Conservation (phyloP, 2,888 invertebrate species). For the Drosophila formosana region DNA sequence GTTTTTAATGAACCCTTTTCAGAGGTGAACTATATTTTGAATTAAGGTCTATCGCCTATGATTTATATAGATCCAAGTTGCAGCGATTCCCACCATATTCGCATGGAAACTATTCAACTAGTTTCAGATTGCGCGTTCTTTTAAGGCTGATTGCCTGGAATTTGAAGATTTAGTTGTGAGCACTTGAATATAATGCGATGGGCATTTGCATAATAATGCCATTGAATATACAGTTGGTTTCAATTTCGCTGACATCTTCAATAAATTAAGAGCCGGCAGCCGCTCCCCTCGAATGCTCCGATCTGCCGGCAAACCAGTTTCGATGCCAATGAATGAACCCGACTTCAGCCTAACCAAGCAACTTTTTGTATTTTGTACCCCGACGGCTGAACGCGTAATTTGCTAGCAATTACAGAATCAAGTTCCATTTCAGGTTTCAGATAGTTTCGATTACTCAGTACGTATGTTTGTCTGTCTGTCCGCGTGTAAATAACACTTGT, state of each 20-base stretch:
- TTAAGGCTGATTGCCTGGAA: not conserved
- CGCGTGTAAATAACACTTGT: slow-evolving; percentile 46
- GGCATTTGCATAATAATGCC: slow-evolving; percentile 44
- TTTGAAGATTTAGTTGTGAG: slow-evolving; percentile 3
- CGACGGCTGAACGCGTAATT: slow-evolving; percentile 50
- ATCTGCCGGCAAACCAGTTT: slow-evolving; percentile 36
- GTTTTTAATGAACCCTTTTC: too few species aligned
- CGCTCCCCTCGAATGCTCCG: not conserved
- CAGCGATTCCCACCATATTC: not conserved
- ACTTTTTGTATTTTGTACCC: slow-evolving; percentile 5
- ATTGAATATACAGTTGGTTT: slow-evolving; percentile 29
- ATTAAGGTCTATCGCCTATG: not conserved
- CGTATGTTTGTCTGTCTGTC: not conserved
- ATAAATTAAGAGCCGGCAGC: slow-evolving; percentile 35
- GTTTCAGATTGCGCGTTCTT: not conserved
- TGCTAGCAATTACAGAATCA: slow-evolving; percentile 67
- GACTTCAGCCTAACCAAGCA: slow-evolving; percentile 18
- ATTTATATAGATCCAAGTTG: too few species aligned
- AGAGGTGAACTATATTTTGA: too few species aligned
- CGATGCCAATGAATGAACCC: slow-evolving; percentile 43
- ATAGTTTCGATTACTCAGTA: slow-evolving; percentile 49
- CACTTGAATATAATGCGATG: slow-evolving; percentile 24
- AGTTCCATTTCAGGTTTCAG: slow-evolving; percentile 50
- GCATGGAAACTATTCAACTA: not conserved
- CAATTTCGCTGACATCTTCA: slow-evolving; percentile 43